Conservation (phyloP, 2,888 invertebrate species). For the Pandemis cinnamomeana region DNA sequence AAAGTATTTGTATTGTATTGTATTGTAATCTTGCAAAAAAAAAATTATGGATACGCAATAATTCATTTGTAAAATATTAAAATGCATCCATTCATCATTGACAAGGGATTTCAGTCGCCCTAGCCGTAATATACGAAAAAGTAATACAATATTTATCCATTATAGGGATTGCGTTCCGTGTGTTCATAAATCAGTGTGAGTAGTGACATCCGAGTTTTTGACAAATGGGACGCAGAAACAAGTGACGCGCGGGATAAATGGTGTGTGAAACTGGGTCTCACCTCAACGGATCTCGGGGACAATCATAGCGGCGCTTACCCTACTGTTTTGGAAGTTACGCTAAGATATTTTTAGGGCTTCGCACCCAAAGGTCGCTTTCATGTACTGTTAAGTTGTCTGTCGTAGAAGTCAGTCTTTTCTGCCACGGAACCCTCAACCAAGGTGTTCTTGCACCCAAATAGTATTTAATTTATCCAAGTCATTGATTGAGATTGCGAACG, state of each 20-base stretch:
- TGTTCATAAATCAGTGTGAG: conserved; percentile 75
- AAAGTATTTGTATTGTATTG: too few relatives aligned
- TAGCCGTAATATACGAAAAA: conserved; percentile 54
- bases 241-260: conserved; percentile 76
- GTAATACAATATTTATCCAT: conserved; percentile 82
- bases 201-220: conserved; percentile 80
- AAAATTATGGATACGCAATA: neutral
- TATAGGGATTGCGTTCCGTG: conserved; percentile 75
- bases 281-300: conserved; percentile 44
- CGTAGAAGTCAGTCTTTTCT: too few relatives aligned
- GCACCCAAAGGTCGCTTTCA: too few relatives aligned
- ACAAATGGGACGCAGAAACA: conserved; percentile 77
- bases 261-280: conserved; percentile 69
- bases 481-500: too few relatives aligned
- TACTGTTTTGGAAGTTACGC: neutral
- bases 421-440: too few relatives aligned
- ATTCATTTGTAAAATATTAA: conserved; percentile 17
- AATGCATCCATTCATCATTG: conserved; percentile 31
- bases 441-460: too few relatives aligned
- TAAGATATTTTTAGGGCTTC: neutral
- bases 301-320: neutral
- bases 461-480: too few relatives aligned
- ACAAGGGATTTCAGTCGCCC: conserved; percentile 52
- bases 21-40: neutral
- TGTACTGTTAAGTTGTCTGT: too few relatives aligned